These are phyloP conservation scores for Zaprionus ornatus DNA, from an alignment of 1,140 invertebrate genomes.

Conservation along the genomic window DNA sequence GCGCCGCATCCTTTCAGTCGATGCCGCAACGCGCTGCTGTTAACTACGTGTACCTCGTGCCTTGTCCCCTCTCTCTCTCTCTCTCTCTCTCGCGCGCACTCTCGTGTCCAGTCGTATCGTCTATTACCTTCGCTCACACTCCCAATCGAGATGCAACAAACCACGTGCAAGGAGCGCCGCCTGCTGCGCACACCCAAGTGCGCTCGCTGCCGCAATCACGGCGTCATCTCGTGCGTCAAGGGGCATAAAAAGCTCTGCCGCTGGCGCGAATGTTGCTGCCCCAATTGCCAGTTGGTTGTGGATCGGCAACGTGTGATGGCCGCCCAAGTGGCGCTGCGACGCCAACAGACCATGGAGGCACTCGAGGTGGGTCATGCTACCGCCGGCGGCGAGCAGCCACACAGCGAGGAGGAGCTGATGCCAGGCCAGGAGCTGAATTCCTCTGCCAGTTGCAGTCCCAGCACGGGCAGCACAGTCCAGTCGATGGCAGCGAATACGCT, in stretches of 20 bases:
- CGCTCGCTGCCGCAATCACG: conserved; percentile 94
- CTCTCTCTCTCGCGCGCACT: too few relatives aligned
- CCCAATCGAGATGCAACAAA: background rate
- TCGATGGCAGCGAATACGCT: conserved; percentile 31
- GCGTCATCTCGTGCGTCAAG: conserved; percentile 93
- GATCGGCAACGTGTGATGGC: conserved; percentile 96
- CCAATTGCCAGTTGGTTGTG: conserved; percentile 93
- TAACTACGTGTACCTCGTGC: conserved; percentile 5
- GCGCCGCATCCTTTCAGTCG: conserved; percentile 62
- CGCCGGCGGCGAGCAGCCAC: background rate
- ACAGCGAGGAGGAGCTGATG: conserved; percentile 52
- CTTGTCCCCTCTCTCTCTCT: background rate
- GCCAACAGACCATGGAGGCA: conserved; percentile 87
- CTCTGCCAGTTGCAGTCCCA: background rate
- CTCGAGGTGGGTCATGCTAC: conserved; percentile 51
- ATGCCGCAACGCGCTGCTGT: conserved; percentile 17
- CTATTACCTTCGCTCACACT: too few relatives aligned
- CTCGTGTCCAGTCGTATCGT: background rate
- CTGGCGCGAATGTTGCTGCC: conserved; percentile 92
- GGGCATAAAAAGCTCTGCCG: conserved; percentile 93
- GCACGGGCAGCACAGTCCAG: background rate
- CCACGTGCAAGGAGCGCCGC: conserved; percentile 57
- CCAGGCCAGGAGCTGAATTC: background rate
- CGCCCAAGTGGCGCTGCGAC: conserved; percentile 89
- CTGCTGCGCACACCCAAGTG: conserved; percentile 92